phyloP scores from a whole-genome alignment of 2,797 vertebrate genomes.

The Spinus olivaceus region DNA sequence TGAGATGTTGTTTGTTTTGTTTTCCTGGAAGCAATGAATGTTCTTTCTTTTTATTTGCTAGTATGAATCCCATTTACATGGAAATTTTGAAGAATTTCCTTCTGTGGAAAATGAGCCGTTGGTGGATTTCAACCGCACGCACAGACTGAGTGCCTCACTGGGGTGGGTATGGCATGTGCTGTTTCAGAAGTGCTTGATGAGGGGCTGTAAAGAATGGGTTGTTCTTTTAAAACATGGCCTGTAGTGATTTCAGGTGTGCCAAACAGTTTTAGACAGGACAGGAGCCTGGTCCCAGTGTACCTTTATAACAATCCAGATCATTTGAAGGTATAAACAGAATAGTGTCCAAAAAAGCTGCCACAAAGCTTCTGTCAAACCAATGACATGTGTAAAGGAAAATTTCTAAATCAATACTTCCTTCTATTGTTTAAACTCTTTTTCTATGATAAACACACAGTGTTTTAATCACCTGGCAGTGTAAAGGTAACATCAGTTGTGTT shows the following conservation, averaged over 20 bases:
- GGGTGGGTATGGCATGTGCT: slow-evolving; percentile 78
- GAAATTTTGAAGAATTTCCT: slow-evolving; percentile 92
- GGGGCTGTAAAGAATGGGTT: neutral
- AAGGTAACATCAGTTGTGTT: neutral
- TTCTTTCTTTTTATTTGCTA: slow-evolving; percentile 50
- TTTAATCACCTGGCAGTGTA: neutral
- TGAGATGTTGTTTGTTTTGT: neutral
- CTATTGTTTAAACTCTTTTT: neutral
- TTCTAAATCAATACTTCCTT: neutral
- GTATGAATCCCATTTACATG: slow-evolving; percentile 82
- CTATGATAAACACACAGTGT: neutral
- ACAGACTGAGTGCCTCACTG: slow-evolving; percentile 92
- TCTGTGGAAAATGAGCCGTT: slow-evolving; percentile 86
- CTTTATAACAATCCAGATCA: neutral
- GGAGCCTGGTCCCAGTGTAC: neutral
- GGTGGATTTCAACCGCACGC: slow-evolving; percentile 89
- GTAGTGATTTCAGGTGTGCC: neutral
- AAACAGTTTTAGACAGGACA: neutral
- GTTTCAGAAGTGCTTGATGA: neutral
- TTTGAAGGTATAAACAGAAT: neutral
- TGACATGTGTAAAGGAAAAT: neutral
- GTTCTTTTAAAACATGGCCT: neutral
- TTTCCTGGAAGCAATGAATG: neutral
- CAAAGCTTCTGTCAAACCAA: neutral
- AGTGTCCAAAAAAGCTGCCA: neutral